phyloP scores from a whole-genome alignment of 2,113 vertebrate genomes.

The Tyto alba region DNA sequence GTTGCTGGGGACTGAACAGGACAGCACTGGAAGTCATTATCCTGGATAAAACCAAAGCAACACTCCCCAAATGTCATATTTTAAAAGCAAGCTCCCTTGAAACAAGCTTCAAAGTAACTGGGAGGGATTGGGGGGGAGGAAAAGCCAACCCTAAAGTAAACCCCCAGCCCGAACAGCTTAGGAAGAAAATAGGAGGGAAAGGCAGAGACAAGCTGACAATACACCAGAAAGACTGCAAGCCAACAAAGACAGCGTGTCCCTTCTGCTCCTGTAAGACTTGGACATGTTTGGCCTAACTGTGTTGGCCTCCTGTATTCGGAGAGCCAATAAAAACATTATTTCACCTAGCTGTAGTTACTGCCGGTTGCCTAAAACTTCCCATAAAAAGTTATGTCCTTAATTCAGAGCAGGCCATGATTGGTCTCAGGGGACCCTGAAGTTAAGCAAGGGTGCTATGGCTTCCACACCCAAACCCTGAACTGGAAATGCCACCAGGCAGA shows the following conservation, averaged over 20 bases:
- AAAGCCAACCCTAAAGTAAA: neutral
- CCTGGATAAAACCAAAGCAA: neutral
- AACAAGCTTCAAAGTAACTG: neutral
- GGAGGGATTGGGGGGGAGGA: no score
- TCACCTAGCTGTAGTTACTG: constrained; percentile 17
- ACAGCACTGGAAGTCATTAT: neutral
- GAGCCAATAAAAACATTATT: constrained; percentile 40
- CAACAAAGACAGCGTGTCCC: neutral
- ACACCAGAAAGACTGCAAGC: neutral
- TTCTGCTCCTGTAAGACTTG: constrained; percentile 12
- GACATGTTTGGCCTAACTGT: neutral
- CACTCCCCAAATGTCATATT: neutral
- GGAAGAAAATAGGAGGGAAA: neutral
- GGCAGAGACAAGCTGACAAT: neutral
- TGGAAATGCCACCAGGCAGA: neutral
- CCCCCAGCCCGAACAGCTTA: neutral
- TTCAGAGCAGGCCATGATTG: neutral
- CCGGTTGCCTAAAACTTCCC: constrained; percentile 9
- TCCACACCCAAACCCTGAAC: neutral
- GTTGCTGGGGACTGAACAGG: neutral
- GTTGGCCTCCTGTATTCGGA: neutral
- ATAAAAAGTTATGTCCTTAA: neutral
- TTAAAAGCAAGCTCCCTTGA: neutral
- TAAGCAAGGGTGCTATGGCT: neutral
- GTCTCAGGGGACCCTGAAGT: neutral